A percentile compares a stretch with the other conserved stretches of the same genome.
phyloP scores from a whole-genome alignment of 37 sponge, comb jelly and placozoan genomes.

The Cladorhizidae sp. region DNA sequence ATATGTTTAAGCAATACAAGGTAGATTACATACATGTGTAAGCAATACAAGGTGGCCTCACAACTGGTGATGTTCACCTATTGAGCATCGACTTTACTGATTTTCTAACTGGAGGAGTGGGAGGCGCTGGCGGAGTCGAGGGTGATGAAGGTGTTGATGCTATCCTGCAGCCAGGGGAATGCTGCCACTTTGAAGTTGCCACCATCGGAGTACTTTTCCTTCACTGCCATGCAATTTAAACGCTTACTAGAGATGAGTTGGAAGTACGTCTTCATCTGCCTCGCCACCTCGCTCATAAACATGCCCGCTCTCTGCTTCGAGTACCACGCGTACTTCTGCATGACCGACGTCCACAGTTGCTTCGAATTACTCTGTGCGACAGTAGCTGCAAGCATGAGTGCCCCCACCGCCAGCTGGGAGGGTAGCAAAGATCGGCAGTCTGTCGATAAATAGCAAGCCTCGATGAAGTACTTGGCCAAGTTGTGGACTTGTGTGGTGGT shows the following conservation, averaged over 20 bases:
- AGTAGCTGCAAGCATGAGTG: slow-evolving; percentile 10
- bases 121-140: too few species aligned
- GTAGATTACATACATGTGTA: too few species aligned
- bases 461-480: slow-evolving; percentile 83
- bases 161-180: neutral
- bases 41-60: too few species aligned
- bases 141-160: neutral
- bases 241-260: neutral
- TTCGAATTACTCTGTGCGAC: neutral
- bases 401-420: slow-evolving; percentile 61
- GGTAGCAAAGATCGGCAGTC: slow-evolving; percentile 18
- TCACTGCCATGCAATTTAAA: neutral
- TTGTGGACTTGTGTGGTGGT: slow-evolving; percentile 56
- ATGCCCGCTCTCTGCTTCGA: neutral
- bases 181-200: neutral
- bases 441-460: slow-evolving; percentile 46
- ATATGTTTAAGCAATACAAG: too few species aligned
- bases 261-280: neutral
- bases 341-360: neutral
- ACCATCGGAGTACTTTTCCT: slow-evolving; percentile 29
- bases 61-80: too few species aligned
- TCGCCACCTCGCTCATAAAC: neutral
- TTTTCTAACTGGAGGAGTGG: too few species aligned
- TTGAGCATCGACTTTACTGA: too few species aligned
- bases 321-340: neutral